Evolutionary conservation across 2,113 vertebrate species (phyloP), one percentile per base, ranked within the genome.

Genomic region (Acrocephalus kingi): DNA sequence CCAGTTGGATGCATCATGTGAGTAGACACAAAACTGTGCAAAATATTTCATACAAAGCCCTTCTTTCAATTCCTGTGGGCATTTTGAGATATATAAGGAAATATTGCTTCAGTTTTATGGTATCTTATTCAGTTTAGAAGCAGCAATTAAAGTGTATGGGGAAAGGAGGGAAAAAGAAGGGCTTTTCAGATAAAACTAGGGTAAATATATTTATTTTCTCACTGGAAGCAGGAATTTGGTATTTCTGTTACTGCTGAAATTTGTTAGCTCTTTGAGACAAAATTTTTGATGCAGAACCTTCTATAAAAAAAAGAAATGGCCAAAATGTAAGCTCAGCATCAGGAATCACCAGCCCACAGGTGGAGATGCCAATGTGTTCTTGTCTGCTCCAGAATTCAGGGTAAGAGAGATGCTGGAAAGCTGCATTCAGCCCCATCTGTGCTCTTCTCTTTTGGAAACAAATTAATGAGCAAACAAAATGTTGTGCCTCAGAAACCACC

Each of bases 301-400:
- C 48, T 58, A 28, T 13, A 59, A 72, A 49, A 46, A 46, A 67
- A 69, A 90, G 7, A 54, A 55, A 24, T 46, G 48, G 11, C 27
- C 59, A 62, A 89, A 86, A 41, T 20, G 24, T 2, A 62, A 48
- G 7, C 10, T 55, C 4, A 1, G 18, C 30, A 39, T 5, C 2
- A 5, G 41, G 91, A 74, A 31, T 4, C 1, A 0, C 27, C 49
- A 14, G 21, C 16, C 13, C 2, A 3, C 18, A n/a, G 46, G 9
- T 68, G 24, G 31, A 69, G 27, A 52, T 71, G n/a, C 22, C 52
- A 51, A 4, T 5, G 37, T 43, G 46, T 18, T 54, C 45, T n/a
- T 56, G 15, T 56, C 45, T 72, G 39, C 49, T 73, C 51, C 51
- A 30, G 33, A 43, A 21, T 30, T 73, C 27, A 64, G 75, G 23